Evolutionary conservation across 2,888 invertebrate species (phyloP).

Genomic region (Drosophila rubida): DNA sequence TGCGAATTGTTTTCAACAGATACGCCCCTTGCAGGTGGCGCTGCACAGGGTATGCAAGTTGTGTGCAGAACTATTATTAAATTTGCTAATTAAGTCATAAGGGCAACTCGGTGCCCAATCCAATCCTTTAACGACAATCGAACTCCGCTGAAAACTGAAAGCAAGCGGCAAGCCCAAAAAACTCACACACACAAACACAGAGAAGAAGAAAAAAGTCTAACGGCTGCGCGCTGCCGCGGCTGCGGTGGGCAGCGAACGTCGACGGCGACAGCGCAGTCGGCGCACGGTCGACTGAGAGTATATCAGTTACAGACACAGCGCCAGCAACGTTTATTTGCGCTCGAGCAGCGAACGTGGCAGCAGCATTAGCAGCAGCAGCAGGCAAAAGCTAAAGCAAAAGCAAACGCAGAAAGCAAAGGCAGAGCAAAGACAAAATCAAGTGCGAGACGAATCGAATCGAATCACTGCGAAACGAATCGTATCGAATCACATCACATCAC

Average conservation of each 20-base stretch:
- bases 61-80: slow-evolving; percentile 34
- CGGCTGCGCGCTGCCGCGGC: slow-evolving; percentile 15
- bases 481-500: slow-evolving; percentile 25
- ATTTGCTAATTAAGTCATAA: slow-evolving; percentile 57
- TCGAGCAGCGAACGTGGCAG: slow-evolving; percentile 83
- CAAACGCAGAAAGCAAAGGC: slow-evolving; percentile 22
- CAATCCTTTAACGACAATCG: slow-evolving; percentile 40
- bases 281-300: slow-evolving; percentile 66
- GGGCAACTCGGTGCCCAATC: slow-evolving; percentile 30
- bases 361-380: slow-evolving; percentile 51
- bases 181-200: background rate
- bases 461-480: slow-evolving; percentile 18
- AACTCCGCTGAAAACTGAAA: slow-evolving; percentile 11
- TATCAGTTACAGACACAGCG: slow-evolving; percentile 79
- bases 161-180: slow-evolving; percentile 50
- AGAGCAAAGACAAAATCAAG: slow-evolving; percentile 21
- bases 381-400: slow-evolving; percentile 34
- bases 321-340: slow-evolving; percentile 83
- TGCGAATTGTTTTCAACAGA: background rate
- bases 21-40: background rate
- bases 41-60: slow-evolving; percentile 16
- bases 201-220: slow-evolving; percentile 12
- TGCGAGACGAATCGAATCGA: slow-evolving; percentile 15
- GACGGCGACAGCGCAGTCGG: slow-evolving; percentile 8
- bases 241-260: too few relatives aligned